Conservation (phyloP, 1,140 invertebrate genomes). For the Hypothenemus hampei region DNA sequence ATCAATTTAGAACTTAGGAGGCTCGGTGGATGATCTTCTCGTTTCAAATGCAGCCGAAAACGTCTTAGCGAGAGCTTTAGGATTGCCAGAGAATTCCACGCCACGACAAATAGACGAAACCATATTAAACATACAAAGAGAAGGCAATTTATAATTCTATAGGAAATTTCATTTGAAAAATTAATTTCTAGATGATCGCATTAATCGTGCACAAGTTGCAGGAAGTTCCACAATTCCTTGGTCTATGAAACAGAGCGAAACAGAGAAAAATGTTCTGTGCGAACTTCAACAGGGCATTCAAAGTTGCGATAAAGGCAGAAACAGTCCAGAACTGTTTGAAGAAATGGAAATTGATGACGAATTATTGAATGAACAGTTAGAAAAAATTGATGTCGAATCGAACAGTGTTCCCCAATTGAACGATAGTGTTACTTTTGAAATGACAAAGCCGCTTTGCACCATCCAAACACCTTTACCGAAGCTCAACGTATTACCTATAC, state of each 20-base stretch:
- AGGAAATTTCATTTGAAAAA: background rate
- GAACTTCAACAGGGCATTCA: background rate
- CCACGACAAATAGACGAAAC: constrained; percentile 42
- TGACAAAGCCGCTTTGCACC: constrained; percentile 14
- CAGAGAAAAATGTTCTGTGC: background rate
- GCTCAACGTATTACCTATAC: constrained; percentile 15
- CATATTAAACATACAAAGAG: too few species aligned
- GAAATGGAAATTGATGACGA: constrained; percentile 28
- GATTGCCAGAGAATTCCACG: constrained; percentile 48
- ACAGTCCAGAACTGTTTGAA: constrained; percentile 31
- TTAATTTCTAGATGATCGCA: too few species aligned
- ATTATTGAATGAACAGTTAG: constrained; percentile 18
- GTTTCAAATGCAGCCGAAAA: constrained; percentile 58
- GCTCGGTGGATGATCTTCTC: constrained; percentile 64
- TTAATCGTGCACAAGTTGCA: too few species aligned
- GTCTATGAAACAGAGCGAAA: too few species aligned
- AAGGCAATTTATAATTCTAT: too few species aligned
- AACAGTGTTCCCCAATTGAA: background rate
- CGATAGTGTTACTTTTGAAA: constrained; percentile 30
- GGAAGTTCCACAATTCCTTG: too few species aligned
- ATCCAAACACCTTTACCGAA: constrained; percentile 6
- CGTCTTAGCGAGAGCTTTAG: constrained; percentile 55
- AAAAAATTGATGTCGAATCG: constrained; percentile 5
- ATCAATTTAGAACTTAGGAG: constrained; percentile 54
- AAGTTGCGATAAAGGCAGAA: background rate